Base-by-base conservation (phyloP, 2,113 vertebrate genomes). In the Carettochelys insculpta region DNA sequence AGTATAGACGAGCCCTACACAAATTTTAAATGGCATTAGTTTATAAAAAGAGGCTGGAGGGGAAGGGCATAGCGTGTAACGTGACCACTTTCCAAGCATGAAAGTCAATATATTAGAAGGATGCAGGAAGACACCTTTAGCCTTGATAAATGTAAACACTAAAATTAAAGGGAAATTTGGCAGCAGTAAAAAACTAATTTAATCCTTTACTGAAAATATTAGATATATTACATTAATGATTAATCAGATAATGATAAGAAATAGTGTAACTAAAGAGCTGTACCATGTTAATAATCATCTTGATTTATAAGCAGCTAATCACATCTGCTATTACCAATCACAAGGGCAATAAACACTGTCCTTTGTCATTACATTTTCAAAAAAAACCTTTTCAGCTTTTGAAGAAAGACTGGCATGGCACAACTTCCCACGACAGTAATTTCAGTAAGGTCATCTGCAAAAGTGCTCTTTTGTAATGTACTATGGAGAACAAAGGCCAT, bases 241-340 rank as follows among this genome's bases (percentile, higher is more conserved):
- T 25, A 56, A 27, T 56, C 54, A 56, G 54, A 56, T 56, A 56
- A 56, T 27, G 54, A 56, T 56, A 56, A 56, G 25, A 5, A 54
- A 56, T 9, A 52, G 52, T 56, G 25, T 56, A 41, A 41, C 43
- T n/a, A 2, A 1, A 43, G 34, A 16, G 1, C 1, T 6, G 0
- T 4, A 76, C 43, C 20, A 17, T 3, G 0, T 43, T 50, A 50
- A 50, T 79, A 0, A 1, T 9, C 80, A 24, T 80, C 41, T 61
- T 82, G 51, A 12, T 3, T 29, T 2, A 22, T 11, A 29, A 90
- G 65, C 77, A 58, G 34, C 2, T 52, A 85, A 47, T 76, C 77
- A 75, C 27, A 29, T 45, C 73, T 81, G 48, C 48, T 82, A 10
- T 34, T 52, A 71, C 24, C 45, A 22, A 51, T 43, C 10, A 4